Conservation (phyloP, 2,797 vertebrate species). For the Columba guinea region DNA sequence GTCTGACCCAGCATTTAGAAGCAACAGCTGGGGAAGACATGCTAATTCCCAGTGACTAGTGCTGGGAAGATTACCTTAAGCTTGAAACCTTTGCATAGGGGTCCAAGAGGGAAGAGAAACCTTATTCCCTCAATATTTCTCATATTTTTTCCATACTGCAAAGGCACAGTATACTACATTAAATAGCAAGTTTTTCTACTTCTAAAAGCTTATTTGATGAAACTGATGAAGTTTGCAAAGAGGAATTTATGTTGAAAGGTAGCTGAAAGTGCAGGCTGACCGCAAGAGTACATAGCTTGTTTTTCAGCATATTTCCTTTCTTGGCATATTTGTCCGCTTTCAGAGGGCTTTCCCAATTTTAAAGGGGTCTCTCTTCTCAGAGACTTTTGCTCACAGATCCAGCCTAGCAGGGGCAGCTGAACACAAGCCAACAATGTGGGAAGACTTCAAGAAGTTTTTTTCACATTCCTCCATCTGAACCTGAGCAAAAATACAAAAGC, state of each 20-base stretch:
- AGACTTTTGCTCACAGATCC: neutral
- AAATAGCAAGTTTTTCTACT: neutral
- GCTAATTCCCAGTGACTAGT: slow-evolving; percentile 59
- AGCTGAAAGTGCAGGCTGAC: neutral
- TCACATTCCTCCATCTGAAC: neutral
- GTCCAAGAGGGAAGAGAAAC: neutral
- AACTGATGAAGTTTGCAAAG: neutral
- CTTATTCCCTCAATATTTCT: neutral
- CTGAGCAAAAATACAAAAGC: neutral
- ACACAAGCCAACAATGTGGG: neutral
- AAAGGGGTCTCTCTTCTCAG: neutral
- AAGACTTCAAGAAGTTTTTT: neutral
- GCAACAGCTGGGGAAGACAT: slow-evolving; percentile 39
- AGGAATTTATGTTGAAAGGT: neutral
- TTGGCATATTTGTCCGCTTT: neutral
- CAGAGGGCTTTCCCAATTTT: neutral
- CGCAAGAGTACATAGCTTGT: neutral
- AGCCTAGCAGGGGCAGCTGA: neutral
- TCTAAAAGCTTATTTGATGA: neutral
- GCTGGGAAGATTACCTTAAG: slow-evolving; percentile 46
- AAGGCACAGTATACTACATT: neutral
- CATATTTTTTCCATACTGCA: neutral
- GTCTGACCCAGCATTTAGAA: slow-evolving; percentile 47
- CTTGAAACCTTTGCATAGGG: slow-evolving; percentile 19
- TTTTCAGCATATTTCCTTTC: neutral